phyloP scores from a whole-genome alignment of 2,888 invertebrate genomes.

The Strigamia maritima region DNA sequence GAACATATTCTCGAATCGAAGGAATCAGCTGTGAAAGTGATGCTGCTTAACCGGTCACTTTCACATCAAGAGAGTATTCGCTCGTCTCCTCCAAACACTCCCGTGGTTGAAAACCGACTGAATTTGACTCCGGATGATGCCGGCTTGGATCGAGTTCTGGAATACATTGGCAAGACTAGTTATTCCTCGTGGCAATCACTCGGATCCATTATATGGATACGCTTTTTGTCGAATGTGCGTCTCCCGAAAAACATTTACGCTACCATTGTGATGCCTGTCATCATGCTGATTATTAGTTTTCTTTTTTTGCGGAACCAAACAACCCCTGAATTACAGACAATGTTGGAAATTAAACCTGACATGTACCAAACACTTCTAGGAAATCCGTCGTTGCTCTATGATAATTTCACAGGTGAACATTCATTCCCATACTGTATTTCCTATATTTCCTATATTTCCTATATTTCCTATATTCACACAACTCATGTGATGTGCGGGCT shows the following conservation, averaged over 20 bases:
- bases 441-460: too few species aligned
- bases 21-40: constrained; percentile 11
- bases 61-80: constrained; percentile 7
- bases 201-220: constrained; percentile 36
- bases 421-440: too few species aligned
- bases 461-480: too few species aligned
- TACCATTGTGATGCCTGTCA: constrained; percentile 39
- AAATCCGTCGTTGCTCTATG: not conserved
- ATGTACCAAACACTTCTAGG: not conserved
- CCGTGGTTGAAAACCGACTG: not conserved
- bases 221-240: constrained; percentile 38
- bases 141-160: not conserved
- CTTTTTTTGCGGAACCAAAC: constrained; percentile 24
- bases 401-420: not conserved
- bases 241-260: constrained; percentile 39
- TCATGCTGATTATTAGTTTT: constrained; percentile 36
- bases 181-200: constrained; percentile 6
- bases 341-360: not conserved
- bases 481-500: too few species aligned
- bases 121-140: not conserved
- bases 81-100: not conserved
- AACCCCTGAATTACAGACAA: not conserved
- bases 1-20: constrained; percentile 29
- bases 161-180: not conserved
- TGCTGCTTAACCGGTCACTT: constrained; percentile 8